These are phyloP conservation scores for Barnardius zonarius DNA, from an alignment of 2,113 vertebrate genomes.

Conservation along the genomic window DNA sequence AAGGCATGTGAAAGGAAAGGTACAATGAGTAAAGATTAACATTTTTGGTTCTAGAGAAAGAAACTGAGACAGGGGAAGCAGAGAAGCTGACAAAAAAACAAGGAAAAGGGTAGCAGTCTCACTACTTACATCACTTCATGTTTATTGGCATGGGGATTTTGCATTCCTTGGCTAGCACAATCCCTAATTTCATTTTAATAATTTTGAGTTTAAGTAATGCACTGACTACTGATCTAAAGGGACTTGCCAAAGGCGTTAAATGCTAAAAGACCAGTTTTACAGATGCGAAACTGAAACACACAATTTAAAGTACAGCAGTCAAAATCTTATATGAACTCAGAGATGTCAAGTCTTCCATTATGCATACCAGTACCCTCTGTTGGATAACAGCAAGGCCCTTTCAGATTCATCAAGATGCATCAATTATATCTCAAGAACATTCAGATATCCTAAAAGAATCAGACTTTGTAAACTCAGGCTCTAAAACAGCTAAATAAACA, in stretches of 20 bases:
- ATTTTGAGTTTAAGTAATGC: neutral
- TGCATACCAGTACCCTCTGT: neutral
- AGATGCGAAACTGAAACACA: neutral
- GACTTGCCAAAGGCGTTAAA: neutral
- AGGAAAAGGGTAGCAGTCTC: neutral
- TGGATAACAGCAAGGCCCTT: neutral
- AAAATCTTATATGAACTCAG: neutral
- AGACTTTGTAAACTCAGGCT: neutral
- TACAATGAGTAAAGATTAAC: neutral
- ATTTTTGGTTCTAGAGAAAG: neutral
- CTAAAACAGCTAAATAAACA: neutral
- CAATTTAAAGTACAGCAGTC: neutral
- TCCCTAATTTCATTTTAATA: neutral
- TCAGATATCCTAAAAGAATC: neutral
- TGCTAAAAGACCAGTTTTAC: neutral
- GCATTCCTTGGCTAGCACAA: neutral
- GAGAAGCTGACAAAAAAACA: neutral
- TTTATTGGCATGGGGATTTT: neutral
- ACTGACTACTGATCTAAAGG: neutral
- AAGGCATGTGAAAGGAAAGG: neutral
- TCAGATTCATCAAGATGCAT: neutral
- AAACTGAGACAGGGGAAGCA: neutral
- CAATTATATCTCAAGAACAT: neutral
- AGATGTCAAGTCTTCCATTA: neutral
- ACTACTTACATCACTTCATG: neutral